Evolutionary conservation across 2,888 invertebrate species (phyloP).

Genomic region (Elgonia sp.): DNA sequence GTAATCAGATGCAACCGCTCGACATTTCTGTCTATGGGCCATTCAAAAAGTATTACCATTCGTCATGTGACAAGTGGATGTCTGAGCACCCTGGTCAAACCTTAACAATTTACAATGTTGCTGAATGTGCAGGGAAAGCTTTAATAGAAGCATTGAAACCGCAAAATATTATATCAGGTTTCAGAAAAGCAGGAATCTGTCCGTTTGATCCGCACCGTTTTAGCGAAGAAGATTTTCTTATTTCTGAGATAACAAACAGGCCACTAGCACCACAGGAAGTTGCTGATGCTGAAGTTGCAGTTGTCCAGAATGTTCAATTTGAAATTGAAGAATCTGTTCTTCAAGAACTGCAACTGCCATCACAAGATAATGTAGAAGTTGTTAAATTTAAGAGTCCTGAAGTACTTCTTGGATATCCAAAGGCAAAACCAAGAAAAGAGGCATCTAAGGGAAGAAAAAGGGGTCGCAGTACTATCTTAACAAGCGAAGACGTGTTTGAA

Average conservation of each 20-base stretch:
- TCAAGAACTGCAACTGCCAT: background rate
- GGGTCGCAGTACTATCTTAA: conserved; percentile 48
- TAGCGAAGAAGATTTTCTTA: background rate
- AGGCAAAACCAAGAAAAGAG: conserved; percentile 56
- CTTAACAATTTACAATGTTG: conserved; percentile 85
- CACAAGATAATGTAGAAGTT: background rate
- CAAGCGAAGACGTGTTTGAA: conserved; percentile 6
- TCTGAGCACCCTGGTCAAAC: conserved; percentile 84
- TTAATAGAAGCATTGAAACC: conserved; percentile 81
- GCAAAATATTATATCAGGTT: conserved; percentile 82
- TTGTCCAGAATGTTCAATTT: conserved; percentile 10
- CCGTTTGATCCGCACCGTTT: conserved; percentile 78
- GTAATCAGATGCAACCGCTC: conserved; percentile 83
- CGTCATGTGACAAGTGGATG: conserved; percentile 79
- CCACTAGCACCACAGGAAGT: background rate
- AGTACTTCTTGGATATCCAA: conserved; percentile 48
- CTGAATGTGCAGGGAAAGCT: conserved; percentile 82
- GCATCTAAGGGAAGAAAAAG: conserved; percentile 47
- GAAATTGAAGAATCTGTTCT: conserved; percentile 4
- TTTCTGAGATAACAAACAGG: conserved; percentile 19
- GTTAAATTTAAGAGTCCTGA: conserved; percentile 25
- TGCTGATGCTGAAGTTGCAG: background rate
- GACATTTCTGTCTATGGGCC: conserved; percentile 79
- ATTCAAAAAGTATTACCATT: conserved; percentile 74
- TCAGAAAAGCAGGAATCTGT: conserved; percentile 83